Base-by-base conservation (phyloP, 2,888 invertebrate species). In the Phyllotreta striolata region DNA sequence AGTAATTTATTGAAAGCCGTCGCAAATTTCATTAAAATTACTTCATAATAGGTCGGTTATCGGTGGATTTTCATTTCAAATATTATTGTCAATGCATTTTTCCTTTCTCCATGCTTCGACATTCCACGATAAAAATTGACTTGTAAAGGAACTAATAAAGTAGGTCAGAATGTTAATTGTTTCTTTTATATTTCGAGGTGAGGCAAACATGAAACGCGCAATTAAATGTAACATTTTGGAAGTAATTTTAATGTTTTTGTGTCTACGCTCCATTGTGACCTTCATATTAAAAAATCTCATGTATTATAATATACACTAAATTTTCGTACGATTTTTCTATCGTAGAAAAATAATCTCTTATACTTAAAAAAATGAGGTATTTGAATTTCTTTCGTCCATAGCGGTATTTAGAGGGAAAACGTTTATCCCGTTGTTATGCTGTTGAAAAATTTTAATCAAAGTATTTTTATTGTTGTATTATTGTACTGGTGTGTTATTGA, bases 401-500 rank as follows among this genome's bases (percentile, higher is more conserved):
- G 59, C 52, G 52, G 35, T 55, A 54, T 54, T 54, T 14, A 40
- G 55, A 35, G 51, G 37, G 43, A 56, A 44, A 44, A 8, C 35
- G 9, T 43, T 40, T 44, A 55, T 47, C 46, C 55, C 37, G 51
- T 54, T 62, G 47, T 55, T 62, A 55, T 24, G 55, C 38, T 49
- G 62, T 55, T 61, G 10, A 39, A 54, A 61, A 41, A 40, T 61
- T 62, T 58, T 39, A 62, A 62, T 62, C 58, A 55, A 62, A 61
- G 58, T 10, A 43, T 14, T 56, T 59, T 40, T 59, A 35, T 63
- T 47, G 52, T 49, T 64, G 47, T 66, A 59, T 55, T 60, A 63
- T 55, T 62, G 44, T 55, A 63, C 51, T 66, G 24, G 24, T 4
- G 40, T 55, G 62, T 66, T 66, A 54, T 64, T 67, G 51, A 64